Percentiles rank a stretch among this genome's conserved stretches.
phyloP scores from a whole-genome alignment of 2,888 invertebrate genomes.

The Leptopilina syphax region DNA sequence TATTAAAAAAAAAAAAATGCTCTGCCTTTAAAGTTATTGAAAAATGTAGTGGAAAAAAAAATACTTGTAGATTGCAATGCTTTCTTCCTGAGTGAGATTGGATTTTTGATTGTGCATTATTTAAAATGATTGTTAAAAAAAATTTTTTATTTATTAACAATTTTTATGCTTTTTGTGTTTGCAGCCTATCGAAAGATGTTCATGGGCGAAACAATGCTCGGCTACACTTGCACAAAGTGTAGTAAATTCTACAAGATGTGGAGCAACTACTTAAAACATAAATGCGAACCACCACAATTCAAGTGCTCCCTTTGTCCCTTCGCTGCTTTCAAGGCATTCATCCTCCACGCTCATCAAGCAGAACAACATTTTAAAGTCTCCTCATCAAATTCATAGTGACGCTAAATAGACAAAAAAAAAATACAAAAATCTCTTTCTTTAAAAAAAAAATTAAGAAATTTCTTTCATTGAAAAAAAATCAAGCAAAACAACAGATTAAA shows the following conservation, averaged over 20 bases:
- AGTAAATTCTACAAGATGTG: slow-evolving; percentile 77
- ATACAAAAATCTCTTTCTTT: too few species aligned
- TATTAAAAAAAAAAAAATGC: neutral
- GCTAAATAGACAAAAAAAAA: slow-evolving; percentile 40
- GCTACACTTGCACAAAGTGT: slow-evolving; percentile 76
- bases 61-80: slow-evolving; percentile 36
- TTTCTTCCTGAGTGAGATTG: slow-evolving; percentile 32
- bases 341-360: slow-evolving; percentile 76
- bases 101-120: slow-evolving; percentile 1
- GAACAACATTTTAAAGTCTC: slow-evolving; percentile 75
- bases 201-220: slow-evolving; percentile 75
- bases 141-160: slow-evolving; percentile 20
- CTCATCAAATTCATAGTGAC: slow-evolving; percentile 68
- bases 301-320: slow-evolving; percentile 75
- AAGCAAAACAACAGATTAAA: slow-evolving; percentile 75
- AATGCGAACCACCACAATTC: slow-evolving; percentile 75
- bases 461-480: slow-evolving; percentile 53
- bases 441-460: too few species aligned
- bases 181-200: slow-evolving; percentile 76
- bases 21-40: slow-evolving; percentile 2
- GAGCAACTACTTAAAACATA: slow-evolving; percentile 76
- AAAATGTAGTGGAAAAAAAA: slow-evolving; percentile 3
- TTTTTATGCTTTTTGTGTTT: slow-evolving; percentile 65
- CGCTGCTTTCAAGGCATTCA: slow-evolving; percentile 76
- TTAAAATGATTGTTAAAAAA: neutral